A percentile compares a stretch with the other conserved stretches of the same genome.
phyloP scores from a whole-genome alignment of 1,140 invertebrate species.

The Drosophila arawakana region DNA sequence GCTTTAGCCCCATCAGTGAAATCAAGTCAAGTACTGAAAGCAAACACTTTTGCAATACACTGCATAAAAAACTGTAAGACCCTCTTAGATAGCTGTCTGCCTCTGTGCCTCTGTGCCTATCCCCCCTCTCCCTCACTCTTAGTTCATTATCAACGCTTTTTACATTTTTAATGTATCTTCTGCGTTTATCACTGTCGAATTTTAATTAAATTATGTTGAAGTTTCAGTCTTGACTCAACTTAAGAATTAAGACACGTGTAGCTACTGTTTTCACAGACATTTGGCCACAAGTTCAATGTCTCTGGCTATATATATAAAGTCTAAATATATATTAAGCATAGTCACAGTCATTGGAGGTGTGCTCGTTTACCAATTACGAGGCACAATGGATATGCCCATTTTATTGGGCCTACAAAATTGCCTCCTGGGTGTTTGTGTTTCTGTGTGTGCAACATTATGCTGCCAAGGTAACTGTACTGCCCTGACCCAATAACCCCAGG shows the following conservation, averaged over 20 bases:
- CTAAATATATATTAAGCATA: slow-evolving; percentile 10
- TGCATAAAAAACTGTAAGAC: slow-evolving; percentile 37
- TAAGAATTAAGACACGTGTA: slow-evolving; percentile 37
- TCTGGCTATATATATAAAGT: slow-evolving; percentile 3
- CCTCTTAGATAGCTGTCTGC: slow-evolving; percentile 8
- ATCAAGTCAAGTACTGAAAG: slow-evolving; percentile 52
- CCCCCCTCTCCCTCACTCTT: neutral
- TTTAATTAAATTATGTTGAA: slow-evolving; percentile 73
- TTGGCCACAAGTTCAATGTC: slow-evolving; percentile 50
- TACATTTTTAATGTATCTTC: slow-evolving; percentile 74
- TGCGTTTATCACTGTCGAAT: slow-evolving; percentile 80
- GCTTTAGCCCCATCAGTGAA: slow-evolving; percentile 21
- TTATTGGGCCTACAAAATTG: slow-evolving; percentile 33
- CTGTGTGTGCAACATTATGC: neutral
- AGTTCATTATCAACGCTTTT: slow-evolving; percentile 59
- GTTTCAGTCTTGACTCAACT: slow-evolving; percentile 3
- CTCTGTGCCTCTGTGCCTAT: neutral
- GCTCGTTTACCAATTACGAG: slow-evolving; percentile 35
- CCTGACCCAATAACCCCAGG: slow-evolving; percentile 42
- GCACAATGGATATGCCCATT: slow-evolving; percentile 27
- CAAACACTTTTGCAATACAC: slow-evolving; percentile 50
- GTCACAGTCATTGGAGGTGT: neutral
- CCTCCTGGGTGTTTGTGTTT: neutral
- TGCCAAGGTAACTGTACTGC: slow-evolving; percentile 41
- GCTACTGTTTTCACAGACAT: slow-evolving; percentile 33